Evolutionary conservation across 2,888 invertebrate genomes (phyloP).

Genomic region (Lycophotia porphyrea): DNA sequence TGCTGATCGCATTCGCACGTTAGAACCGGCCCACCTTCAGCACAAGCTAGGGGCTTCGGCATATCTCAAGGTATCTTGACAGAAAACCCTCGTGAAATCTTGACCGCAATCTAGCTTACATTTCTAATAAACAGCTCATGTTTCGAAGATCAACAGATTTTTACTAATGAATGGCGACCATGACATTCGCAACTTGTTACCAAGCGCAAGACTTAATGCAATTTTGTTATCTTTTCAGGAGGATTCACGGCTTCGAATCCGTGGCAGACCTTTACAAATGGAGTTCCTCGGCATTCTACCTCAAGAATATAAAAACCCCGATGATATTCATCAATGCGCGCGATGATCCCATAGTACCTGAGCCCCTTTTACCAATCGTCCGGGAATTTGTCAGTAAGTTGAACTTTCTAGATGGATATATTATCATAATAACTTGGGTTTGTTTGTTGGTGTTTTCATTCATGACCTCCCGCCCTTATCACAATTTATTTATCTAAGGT

Average conservation of each 20-base stretch:
- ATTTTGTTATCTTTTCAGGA: slow-evolving; percentile 85
- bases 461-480: not conserved
- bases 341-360: slow-evolving; percentile 98
- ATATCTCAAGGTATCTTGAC: not conserved
- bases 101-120: slow-evolving; percentile 3
- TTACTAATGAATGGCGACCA: not conserved
- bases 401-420: slow-evolving; percentile 2
- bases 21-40: not conserved
- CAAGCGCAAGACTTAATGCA: not conserved
- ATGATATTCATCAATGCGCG: slow-evolving; percentile 97
- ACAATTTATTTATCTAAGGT: not conserved
- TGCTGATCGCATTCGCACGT: not conserved
- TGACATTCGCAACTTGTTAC: slow-evolving; percentile 14
- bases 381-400: slow-evolving; percentile 94
- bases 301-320: slow-evolving; percentile 94
- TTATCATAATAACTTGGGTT: too few relatives aligned
- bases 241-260: slow-evolving; percentile 94
- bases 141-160: not conserved
- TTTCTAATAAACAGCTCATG: not conserved
- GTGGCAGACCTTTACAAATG: slow-evolving; percentile 95
- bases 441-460: not conserved
- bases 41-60: not conserved
- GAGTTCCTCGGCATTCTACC: slow-evolving; percentile 95
- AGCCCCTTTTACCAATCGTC: slow-evolving; percentile 93
- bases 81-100: not conserved